Conservation (phyloP, 2,797 vertebrate species). For the Trematomus bernacchii region DNA sequence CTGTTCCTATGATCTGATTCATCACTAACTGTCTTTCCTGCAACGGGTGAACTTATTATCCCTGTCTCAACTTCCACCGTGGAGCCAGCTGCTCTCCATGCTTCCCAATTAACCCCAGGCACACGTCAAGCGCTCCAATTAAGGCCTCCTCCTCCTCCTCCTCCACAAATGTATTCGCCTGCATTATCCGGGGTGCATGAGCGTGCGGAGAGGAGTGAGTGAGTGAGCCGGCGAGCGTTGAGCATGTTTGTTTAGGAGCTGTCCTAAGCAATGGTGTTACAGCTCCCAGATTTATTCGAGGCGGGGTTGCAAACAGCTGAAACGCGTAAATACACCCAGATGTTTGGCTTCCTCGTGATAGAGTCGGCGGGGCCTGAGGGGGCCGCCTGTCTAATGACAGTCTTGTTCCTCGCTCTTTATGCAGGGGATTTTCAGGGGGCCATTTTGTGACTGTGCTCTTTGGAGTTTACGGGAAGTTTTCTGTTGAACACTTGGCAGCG, state of each 20-base stretch:
- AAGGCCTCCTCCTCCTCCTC: conserved; percentile 68
- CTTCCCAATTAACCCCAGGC: conserved; percentile 85
- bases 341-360: conserved; percentile 71
- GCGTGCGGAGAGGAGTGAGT: conserved; percentile 49
- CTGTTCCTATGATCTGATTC: conserved; percentile 82
- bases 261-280: conserved; percentile 69
- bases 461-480: conserved; percentile 72
- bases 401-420: conserved; percentile 61
- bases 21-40: conserved; percentile 79
- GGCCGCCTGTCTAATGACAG: conserved; percentile 67
- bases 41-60: conserved; percentile 84
- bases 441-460: conserved; percentile 72
- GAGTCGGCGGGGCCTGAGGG: conserved; percentile 54
- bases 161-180: conserved; percentile 48
- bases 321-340: conserved; percentile 77
- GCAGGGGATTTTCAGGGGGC: conserved; percentile 64
- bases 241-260: conserved; percentile 76
- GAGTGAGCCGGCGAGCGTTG: conserved; percentile 50
- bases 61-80: conserved; percentile 76
- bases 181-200: conserved; percentile 24
- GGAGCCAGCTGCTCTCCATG: conserved; percentile 83
- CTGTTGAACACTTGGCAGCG: conserved; percentile 16
- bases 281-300: conserved; percentile 76
- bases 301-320: conserved; percentile 76
- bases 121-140: conserved; percentile 80